These are phyloP conservation scores for Styela clava DNA, from an alignment of 23 tunicate genomes.

Conservation along the genomic window DNA sequence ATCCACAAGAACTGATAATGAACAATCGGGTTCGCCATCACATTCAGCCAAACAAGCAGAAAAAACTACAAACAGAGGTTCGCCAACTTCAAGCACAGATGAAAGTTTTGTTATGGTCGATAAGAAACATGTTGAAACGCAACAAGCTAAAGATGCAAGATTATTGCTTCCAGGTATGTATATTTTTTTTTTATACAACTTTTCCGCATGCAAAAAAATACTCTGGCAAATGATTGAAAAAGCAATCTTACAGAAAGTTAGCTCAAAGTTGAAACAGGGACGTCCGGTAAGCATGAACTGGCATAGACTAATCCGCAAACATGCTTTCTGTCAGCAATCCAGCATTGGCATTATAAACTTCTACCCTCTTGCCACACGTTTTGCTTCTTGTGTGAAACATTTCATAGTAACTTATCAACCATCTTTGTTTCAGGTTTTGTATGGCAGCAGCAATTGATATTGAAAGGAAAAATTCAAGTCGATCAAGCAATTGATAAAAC, in stretches of 20 bases:
- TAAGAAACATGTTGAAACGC: conserved; percentile 10
- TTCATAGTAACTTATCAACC: no score
- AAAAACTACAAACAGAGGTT: neutral
- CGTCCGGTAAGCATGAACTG: no score
- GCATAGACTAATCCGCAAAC: no score
- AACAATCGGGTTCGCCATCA: neutral
- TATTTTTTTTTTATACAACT: neutral
- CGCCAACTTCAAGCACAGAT: conserved; percentile 16
- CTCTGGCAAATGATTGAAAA: no score
- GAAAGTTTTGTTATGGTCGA: conserved; percentile 29
- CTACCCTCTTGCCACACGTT: neutral
- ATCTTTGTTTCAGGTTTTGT: conserved; percentile 53
- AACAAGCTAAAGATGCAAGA: conserved; percentile 2
- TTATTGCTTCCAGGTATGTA: conserved; percentile 15
- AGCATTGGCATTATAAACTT: no score
- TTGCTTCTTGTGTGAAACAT: neutral
- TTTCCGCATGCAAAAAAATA: no score
- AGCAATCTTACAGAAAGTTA: no score
- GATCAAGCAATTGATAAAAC: conserved; percentile 24
- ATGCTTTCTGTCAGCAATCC: no score
- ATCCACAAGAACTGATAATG: neutral
- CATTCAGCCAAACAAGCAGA: neutral
- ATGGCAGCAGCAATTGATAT: conserved; percentile 72
- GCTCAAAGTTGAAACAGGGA: no score
- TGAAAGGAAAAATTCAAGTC: conserved; percentile 66